These are phyloP conservation scores for Hydra vulgaris DNA, from an alignment of 30 jellyfish, hydroid and myxozoan genomes.

Conservation along the genomic window DNA sequence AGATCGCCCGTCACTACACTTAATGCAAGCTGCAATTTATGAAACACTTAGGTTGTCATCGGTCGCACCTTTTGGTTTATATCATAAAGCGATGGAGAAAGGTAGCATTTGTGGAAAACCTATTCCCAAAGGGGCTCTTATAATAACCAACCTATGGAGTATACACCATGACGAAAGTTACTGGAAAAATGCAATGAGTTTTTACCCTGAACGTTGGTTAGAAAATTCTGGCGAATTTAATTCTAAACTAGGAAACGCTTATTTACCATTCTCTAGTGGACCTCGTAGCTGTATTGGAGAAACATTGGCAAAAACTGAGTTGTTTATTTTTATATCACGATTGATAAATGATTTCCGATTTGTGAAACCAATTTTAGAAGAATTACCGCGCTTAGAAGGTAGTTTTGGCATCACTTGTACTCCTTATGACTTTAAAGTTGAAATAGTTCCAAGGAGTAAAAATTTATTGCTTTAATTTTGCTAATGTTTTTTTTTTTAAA, in stretches of 20 bases:
- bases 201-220: slow-evolving; percentile 66
- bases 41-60: slow-evolving; percentile 53
- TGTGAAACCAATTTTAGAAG: not conserved
- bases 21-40: slow-evolving; percentile 41
- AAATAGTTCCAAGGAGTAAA: not conserved
- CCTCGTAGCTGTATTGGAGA: slow-evolving; percentile 73
- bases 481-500: too few relatives aligned
- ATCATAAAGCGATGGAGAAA: slow-evolving; percentile 53
- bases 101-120: slow-evolving; percentile 35
- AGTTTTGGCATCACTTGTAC: slow-evolving; percentile 8
- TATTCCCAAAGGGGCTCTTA: slow-evolving; percentile 50
- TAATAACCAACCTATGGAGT: slow-evolving; percentile 49
- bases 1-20: slow-evolving; percentile 38
- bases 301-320: slow-evolving; percentile 44
- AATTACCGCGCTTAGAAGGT: slow-evolving; percentile 22
- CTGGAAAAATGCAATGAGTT: slow-evolving; percentile 68
- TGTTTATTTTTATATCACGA: slow-evolving; percentile 43
- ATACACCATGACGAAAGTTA: slow-evolving; percentile 49
- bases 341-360: slow-evolving; percentile 16
- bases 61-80: slow-evolving; percentile 59
- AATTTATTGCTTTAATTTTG: too few relatives aligned
- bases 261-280: slow-evolving; percentile 76
- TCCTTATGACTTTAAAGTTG: not conserved
- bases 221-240: slow-evolving; percentile 35
- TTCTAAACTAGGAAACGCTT: slow-evolving; percentile 29